Conservation (phyloP, 2,888 invertebrate species). For the Amphipoea lucens region DNA sequence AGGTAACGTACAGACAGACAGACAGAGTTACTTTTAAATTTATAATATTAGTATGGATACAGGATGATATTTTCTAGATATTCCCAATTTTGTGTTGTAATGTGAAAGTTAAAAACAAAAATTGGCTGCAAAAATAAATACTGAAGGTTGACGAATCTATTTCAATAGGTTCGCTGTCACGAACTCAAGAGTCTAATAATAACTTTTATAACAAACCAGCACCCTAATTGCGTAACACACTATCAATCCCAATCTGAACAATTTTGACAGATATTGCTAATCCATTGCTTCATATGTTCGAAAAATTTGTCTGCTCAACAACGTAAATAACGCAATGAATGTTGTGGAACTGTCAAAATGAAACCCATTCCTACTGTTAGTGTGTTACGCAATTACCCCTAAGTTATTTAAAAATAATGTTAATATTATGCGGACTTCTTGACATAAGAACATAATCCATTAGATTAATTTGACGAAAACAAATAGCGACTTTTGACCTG, state of each 20-base stretch:
- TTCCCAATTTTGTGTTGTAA: neutral
- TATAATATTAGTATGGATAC: neutral
- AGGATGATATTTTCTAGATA: neutral
- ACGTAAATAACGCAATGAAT: neutral
- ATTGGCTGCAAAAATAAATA: neutral
- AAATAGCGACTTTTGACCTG: slow-evolving; percentile 17
- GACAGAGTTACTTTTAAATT: neutral
- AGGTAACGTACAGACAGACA: no score
- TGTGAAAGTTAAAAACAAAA: neutral
- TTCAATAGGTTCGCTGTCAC: neutral
- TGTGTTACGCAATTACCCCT: neutral
- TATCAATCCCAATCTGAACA: neutral
- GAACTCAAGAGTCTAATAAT: neutral
- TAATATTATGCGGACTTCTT: slow-evolving; percentile 2
- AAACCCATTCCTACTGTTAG: neutral
- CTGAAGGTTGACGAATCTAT: neutral
- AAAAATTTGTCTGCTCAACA: neutral
- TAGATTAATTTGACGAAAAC: slow-evolving; percentile 3
- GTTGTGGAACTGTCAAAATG: neutral
- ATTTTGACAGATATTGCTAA: neutral
- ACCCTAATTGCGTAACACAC: neutral
- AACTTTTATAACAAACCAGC: neutral
- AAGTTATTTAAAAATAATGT: neutral
- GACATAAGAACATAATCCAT: neutral
- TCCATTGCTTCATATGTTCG: neutral